Percentiles rank a stretch among this genome's conserved stretches.
Conservation (phyloP, 1,140 invertebrate genomes). For the Leucophenga varia region DNA sequence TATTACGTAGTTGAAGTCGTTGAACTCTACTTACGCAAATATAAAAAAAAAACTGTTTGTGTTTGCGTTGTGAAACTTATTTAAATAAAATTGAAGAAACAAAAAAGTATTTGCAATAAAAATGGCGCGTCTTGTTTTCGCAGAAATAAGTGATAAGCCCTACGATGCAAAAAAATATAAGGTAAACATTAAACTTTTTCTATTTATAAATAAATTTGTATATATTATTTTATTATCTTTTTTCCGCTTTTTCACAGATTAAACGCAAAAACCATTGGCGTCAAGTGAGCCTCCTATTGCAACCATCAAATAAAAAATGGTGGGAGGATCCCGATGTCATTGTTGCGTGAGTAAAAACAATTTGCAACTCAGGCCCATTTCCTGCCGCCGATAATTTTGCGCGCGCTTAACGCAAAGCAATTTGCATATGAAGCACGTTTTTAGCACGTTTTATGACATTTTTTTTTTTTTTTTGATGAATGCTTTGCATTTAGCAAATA, state of each 20-base stretch:
- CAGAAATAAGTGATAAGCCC: slow-evolving; percentile 39
- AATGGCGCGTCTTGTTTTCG: slow-evolving; percentile 45
- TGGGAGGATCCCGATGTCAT: slow-evolving; percentile 54
- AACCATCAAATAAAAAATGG: slow-evolving; percentile 46
- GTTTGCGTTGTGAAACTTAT: not conserved
- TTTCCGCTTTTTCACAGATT: slow-evolving; percentile 17
- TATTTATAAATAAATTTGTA: not conserved
- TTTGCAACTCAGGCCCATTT: not conserved
- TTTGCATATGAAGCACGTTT: not conserved
- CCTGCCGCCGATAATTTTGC: not conserved
- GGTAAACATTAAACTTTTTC: slow-evolving; percentile 15
- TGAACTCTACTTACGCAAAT: slow-evolving; percentile 4
- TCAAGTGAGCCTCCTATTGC: slow-evolving; percentile 40
- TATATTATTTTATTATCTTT: not conserved
- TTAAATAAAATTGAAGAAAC: slow-evolving; percentile 1
- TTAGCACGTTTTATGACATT: not conserved
- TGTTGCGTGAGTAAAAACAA: slow-evolving; percentile 48
- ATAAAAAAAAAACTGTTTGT: not conserved
- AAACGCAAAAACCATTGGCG: slow-evolving; percentile 47
- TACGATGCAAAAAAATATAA: slow-evolving; percentile 44
- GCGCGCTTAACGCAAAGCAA: not conserved
- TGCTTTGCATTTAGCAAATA: too few relatives aligned
- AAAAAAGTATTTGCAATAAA: slow-evolving; percentile 1
- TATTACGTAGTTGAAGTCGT: too few relatives aligned
- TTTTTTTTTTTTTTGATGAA: too few relatives aligned